Base-by-base conservation (phyloP, 2,113 vertebrate species). In the Ochotona curzoniae region DNA sequence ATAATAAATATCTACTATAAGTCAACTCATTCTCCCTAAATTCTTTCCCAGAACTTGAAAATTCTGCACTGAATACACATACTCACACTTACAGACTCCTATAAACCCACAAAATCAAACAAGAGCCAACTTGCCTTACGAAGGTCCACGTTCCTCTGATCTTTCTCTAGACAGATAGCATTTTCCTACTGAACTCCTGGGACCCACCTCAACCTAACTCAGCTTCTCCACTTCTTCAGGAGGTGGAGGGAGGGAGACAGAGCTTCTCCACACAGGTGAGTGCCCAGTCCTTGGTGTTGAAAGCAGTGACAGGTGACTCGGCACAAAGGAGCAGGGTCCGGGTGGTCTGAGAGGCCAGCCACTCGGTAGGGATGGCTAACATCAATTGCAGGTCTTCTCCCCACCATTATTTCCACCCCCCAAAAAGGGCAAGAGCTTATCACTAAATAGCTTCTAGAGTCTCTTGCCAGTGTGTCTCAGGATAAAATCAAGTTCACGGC, bases 61-160 rank as follows among this genome's bases (percentile, higher is more conserved):
- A 67, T 51, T 85, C 44, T 63, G 81, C 30, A 85, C 38, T 66
- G 38, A 84, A 47, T 30, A 93, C 17, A 67, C 32, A 80, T 89
- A 91, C 86, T 49, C 84, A 84, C 30, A 87, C 32, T 47, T 84
- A 92, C 82, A 87, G 30, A 96, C 83, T 78, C 63, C 80, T 82
- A 79, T 66, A 71, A 79, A 75, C n/a, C 26, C 44, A 69, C 25
- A 83, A 64, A 70, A 51, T 38, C 64, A 90, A 61, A 8, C 26
- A 38, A 63, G 73, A 32, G 60, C 11, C 17, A 63, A 84, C 67
- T 44, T 32, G 49, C 44, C 89, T 91, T 91, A 71, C 35, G 91
- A 92, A 79, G 20, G 83, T n/a, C 30, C 66, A 84, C 74, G 66
- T 60, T 76, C n/a, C 76, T 93, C 66, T 87, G 85, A 64, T 57